phyloP scores from a whole-genome alignment of 2,113 vertebrate genomes.

The Thamnaconus septentrionalis region DNA sequence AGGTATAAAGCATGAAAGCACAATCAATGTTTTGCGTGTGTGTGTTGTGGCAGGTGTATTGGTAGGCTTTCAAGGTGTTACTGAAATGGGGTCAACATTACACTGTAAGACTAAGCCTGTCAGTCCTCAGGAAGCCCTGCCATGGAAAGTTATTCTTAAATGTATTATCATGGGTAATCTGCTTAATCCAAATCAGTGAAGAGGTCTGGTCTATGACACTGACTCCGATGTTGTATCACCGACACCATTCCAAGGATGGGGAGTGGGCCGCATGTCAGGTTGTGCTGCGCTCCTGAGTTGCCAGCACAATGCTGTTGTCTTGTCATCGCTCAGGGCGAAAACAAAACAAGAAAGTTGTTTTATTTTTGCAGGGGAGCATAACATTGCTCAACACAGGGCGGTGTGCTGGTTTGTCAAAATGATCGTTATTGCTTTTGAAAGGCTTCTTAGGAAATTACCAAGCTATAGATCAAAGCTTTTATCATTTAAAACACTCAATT shows the following conservation, averaged over 20 bases:
- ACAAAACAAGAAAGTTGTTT: not conserved
- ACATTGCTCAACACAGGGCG: not conserved
- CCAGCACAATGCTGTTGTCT: conserved; percentile 11
- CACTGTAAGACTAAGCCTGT: conserved; percentile 29
- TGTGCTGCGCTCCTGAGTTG: conserved; percentile 8
- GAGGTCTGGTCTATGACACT: conserved; percentile 45
- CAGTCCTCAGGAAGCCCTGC: conserved; percentile 42
- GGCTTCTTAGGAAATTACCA: too few relatives aligned
- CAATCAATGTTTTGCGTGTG: not conserved
- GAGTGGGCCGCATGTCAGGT: conserved; percentile 26
- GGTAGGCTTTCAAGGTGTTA: conserved; percentile 1
- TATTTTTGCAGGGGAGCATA: not conserved
- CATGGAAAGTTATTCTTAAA: conserved; percentile 68
- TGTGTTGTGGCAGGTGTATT: conserved; percentile 13
- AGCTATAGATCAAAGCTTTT: too few relatives aligned
- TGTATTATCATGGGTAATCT: conserved; percentile 73
- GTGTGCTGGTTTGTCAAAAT: too few relatives aligned
- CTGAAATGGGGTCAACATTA: conserved; percentile 34
- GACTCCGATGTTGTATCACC: conserved; percentile 36
- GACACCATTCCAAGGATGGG: conserved; percentile 31
- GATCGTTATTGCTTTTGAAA: too few relatives aligned
- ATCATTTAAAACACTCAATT: too few relatives aligned
- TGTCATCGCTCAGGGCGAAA: not conserved
- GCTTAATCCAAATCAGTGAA: conserved; percentile 68
- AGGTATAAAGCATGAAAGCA: not conserved